Evolutionary conservation across 2,113 vertebrate genomes (phyloP).

Genomic region (Ceuthmochares aereus): DNA sequence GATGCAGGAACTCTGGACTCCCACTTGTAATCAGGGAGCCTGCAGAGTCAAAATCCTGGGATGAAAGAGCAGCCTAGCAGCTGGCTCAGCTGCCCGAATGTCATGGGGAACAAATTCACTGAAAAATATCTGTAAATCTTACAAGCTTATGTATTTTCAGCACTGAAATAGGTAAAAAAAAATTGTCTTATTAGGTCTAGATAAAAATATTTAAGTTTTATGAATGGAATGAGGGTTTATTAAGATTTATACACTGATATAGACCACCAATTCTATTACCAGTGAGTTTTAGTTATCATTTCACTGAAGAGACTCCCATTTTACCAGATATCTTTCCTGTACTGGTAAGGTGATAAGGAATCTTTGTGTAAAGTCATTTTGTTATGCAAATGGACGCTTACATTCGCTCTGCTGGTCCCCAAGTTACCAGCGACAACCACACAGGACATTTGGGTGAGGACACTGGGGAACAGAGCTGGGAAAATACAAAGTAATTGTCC

Average conservation of each 20-base stretch:
- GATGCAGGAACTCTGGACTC: background rate
- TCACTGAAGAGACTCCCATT: background rate
- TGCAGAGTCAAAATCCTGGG: background rate
- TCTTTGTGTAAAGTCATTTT: background rate
- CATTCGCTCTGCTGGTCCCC: background rate
- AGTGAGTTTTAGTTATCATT: background rate
- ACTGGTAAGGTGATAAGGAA: background rate
- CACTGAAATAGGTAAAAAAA: background rate
- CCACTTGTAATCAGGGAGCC: background rate
- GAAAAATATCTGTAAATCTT: background rate
- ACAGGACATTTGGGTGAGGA: background rate
- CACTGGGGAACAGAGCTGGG: background rate
- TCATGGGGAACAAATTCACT: background rate
- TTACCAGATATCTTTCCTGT: background rate
- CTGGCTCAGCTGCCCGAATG: background rate
- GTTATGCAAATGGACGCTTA: background rate
- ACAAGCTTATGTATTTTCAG: background rate
- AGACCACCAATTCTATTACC: background rate
- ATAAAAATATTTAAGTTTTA: background rate
- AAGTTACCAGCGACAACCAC: background rate
- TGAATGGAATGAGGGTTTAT: background rate
- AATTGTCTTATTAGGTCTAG: background rate
- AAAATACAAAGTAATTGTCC: background rate
- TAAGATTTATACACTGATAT: background rate
- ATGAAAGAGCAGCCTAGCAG: background rate